phyloP scores from a whole-genome alignment of 2,797 vertebrate genomes.

The Ara ararauna region DNA sequence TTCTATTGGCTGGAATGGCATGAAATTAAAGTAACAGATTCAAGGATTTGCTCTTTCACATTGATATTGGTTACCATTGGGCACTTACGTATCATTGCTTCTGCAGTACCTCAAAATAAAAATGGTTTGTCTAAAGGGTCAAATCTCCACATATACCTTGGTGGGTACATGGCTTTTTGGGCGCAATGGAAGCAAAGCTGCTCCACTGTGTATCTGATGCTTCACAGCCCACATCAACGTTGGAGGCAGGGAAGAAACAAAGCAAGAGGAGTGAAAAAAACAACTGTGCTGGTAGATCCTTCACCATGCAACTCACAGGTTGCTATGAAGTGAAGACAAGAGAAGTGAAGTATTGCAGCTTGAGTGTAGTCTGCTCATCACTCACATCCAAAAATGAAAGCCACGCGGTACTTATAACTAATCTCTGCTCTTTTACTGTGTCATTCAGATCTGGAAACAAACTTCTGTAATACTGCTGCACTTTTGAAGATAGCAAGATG shows the following conservation, averaged over 20 bases:
- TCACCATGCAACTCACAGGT: not conserved
- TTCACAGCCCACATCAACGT: not conserved
- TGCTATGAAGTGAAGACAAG: not conserved
- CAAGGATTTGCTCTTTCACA: not conserved
- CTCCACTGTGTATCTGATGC: not conserved
- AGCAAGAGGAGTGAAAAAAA: not conserved
- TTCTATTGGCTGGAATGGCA: not conserved
- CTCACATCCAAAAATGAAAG: not conserved
- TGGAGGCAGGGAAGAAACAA: not conserved
- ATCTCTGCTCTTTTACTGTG: conserved; percentile 25
- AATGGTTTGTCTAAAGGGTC: not conserved
- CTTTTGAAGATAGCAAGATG: conserved; percentile 43
- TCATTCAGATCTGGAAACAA: conserved; percentile 36
- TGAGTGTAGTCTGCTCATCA: not conserved
- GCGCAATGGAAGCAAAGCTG: not conserved
- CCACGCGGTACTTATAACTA: not conserved
- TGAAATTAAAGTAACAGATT: not conserved
- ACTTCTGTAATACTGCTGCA: not conserved
- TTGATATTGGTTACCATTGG: not conserved
- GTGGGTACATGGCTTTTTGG: not conserved
- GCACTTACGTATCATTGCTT: not conserved
- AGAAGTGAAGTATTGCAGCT: not conserved
- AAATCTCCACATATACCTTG: not conserved
- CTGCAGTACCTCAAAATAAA: not conserved
- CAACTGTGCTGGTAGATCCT: not conserved